Conservation (phyloP, 2,888 invertebrate species). For the Tolmerus cingulatus region DNA sequence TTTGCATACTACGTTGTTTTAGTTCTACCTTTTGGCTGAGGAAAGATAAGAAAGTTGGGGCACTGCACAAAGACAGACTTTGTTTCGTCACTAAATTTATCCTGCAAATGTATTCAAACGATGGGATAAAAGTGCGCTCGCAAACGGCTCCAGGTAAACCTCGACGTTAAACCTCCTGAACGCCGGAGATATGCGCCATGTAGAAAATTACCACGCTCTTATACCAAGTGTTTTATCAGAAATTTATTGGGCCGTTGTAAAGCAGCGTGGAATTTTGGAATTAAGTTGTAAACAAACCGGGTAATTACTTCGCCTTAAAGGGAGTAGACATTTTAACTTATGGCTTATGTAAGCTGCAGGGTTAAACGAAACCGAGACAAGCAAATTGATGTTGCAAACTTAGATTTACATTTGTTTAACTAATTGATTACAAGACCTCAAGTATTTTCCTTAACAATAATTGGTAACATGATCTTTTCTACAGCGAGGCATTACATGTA, state of each 20-base stretch:
- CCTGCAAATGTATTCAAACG: background rate
- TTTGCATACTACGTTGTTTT: slow-evolving; percentile 27
- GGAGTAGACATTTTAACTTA: background rate
- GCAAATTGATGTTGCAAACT: background rate
- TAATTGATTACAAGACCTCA: background rate
- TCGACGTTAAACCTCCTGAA: background rate
- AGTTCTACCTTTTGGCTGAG: background rate
- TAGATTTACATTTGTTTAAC: background rate
- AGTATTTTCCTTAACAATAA: background rate
- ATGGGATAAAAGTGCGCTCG: background rate
- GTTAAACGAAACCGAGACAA: background rate
- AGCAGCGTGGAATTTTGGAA: background rate
- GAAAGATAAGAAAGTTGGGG: slow-evolving; percentile 8
- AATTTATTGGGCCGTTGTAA: background rate
- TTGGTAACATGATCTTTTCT: background rate
- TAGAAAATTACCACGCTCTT: background rate
- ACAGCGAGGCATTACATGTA: background rate
- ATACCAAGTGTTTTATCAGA: background rate
- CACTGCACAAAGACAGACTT: background rate
- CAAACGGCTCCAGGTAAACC: background rate
- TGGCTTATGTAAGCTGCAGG: background rate
- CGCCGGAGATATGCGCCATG: background rate
- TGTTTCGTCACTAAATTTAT: background rate
- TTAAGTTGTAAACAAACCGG: background rate
- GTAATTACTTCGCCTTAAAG: background rate